Base-by-base conservation (phyloP, 2,797 vertebrate species). In the Alectoris magna region DNA sequence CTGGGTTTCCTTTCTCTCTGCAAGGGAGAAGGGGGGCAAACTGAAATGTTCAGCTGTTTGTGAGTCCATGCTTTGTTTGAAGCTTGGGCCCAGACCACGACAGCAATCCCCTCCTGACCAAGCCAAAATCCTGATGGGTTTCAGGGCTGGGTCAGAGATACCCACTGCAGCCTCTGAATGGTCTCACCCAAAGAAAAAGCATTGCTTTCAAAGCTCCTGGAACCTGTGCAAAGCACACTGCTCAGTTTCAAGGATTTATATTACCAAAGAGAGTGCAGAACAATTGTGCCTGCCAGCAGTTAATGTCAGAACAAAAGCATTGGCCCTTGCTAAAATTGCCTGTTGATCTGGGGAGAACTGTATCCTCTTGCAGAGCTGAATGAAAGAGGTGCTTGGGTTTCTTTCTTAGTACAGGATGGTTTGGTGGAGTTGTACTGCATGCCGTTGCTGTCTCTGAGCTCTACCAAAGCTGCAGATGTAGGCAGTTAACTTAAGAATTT, bases 191-290 rank as follows among this genome's bases (percentile, higher is more conserved):
- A 19, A 38, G 64, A 6, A 14, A 87, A 46, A 22, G 15, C 15
- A 0, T 34, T 39, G 66, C 63, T 84, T 27, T 58, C 69, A 68
- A 14, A 44, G 34, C 4, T 49, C 48, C 62, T 90, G 88, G 77
- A 62, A 36, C 64, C 90, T 18, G 44, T 71, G 85, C 79, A 85
- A 60, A 68, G 7, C 0, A 3, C 84, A 70, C 77, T 69, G 88
- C 93, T 90, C 3, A 0, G 10, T 78, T 67, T 72, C 77, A 62
- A 41, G 88, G 44, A 83, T 24, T 96, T 70, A 1, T 53, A 11
- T 96, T 95, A 93, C 94, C 56, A 2, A 1, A 36, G 82, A 82
- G 74, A 22, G 46, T 0, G 5, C 19, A 51, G 76, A 93, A 68
- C 90, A 85, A 39, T 84, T 1, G 0, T 7, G 9, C 62, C 29